These are phyloP conservation scores for Litocranius walleri DNA, from an alignment of 2,113 vertebrate species.

Conservation along the genomic window DNA sequence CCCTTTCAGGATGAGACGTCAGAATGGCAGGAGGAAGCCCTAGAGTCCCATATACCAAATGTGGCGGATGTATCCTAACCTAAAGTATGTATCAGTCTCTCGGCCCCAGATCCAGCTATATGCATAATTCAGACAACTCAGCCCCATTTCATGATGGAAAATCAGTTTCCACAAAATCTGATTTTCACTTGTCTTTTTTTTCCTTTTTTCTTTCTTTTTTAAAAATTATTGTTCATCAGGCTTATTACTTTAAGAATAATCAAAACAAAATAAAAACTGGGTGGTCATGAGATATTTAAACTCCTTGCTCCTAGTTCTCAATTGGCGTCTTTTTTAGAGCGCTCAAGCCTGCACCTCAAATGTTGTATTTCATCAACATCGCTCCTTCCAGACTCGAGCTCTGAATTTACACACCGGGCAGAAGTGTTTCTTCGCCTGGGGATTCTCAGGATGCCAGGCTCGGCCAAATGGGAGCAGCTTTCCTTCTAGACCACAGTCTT, in stretches of 20 bases:
- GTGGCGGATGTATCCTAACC: not conserved
- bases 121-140: not conserved
- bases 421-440: conserved; percentile 73
- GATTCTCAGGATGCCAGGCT: conserved; percentile 73
- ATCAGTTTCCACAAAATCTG: not conserved
- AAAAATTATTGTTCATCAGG: not conserved
- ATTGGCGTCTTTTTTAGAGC: conserved; percentile 45
- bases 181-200: not conserved
- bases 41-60: not conserved
- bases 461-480: conserved; percentile 76
- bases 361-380: conserved; percentile 71
- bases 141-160: not conserved
- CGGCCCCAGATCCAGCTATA: not conserved
- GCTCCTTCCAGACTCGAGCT: conserved; percentile 70
- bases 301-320: not conserved
- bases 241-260: not conserved
- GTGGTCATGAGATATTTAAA: not conserved
- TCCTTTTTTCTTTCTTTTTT: not conserved
- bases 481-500: conserved; percentile 74
- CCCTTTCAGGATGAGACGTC: not conserved
- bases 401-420: conserved; percentile 70
- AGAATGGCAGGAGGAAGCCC: not conserved
- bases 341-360: conserved; percentile 61
- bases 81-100: not conserved
- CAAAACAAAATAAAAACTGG: conserved; percentile 68